Conservation (phyloP, 2,797 vertebrate genomes). For the Lepilemur septentrionalis region DNA sequence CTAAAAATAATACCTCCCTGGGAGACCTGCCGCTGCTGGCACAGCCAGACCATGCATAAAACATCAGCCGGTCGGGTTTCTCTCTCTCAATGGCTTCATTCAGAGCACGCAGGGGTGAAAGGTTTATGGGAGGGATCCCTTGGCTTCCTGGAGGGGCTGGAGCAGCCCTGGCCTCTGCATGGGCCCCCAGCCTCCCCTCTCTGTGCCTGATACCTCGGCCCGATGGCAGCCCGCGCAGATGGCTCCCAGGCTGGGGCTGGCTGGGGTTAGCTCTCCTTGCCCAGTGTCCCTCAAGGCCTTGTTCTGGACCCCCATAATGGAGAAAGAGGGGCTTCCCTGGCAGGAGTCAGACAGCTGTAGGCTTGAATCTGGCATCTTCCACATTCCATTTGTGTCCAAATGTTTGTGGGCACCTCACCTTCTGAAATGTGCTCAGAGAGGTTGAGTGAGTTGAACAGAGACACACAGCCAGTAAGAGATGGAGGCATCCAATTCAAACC, state of each 20-base stretch:
- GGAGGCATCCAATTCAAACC: background rate
- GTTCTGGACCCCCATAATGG: background rate
- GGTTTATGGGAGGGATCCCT: slow-evolving; percentile 47
- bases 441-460: background rate
- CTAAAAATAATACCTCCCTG: slow-evolving; percentile 64
- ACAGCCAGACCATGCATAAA: slow-evolving; percentile 47
- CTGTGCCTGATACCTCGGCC: background rate
- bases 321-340: background rate
- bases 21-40: background rate
- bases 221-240: background rate
- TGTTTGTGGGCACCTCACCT: background rate
- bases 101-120: slow-evolving; percentile 63
- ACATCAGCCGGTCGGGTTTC: slow-evolving; percentile 60
- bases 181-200: background rate
- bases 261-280: background rate
- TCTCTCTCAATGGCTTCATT: slow-evolving; percentile 71
- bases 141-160: slow-evolving; percentile 49
- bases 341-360: background rate
- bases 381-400: background rate
- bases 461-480: background rate
- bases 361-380: background rate
- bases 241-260: background rate
- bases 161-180: background rate
- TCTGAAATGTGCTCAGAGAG: background rate
- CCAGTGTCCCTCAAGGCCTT: background rate